phyloP scores from a whole-genome alignment of 2,888 invertebrate genomes.

The Falcaria lacertinaria region DNA sequence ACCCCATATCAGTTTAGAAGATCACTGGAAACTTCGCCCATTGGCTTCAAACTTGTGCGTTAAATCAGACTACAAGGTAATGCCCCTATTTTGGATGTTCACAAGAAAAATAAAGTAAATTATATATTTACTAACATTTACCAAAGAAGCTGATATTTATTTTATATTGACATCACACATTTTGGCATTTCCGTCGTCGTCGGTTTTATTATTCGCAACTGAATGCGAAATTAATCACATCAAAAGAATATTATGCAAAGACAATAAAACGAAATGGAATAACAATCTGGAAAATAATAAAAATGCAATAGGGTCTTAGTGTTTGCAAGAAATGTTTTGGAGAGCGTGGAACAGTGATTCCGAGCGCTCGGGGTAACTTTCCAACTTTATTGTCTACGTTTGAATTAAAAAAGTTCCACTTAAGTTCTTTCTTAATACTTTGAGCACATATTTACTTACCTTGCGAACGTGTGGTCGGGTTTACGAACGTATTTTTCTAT shows the following conservation, averaged over 20 bases:
- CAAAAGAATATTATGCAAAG: too few species aligned
- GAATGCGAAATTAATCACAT: too few species aligned
- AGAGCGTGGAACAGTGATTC: slow-evolving; percentile 32
- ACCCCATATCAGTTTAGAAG: slow-evolving; percentile 43
- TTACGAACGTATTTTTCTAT: too few species aligned
- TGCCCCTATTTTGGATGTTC: slow-evolving; percentile 23
- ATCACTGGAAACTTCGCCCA: slow-evolving; percentile 48
- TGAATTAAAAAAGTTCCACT: slow-evolving; percentile 62
- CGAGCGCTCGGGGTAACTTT: slow-evolving; percentile 38
- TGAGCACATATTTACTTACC: slow-evolving; percentile 31
- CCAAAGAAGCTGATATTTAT: too few species aligned
- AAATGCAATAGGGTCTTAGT: too few species aligned
- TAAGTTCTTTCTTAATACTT: slow-evolving; percentile 30
- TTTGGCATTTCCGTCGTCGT: too few species aligned
- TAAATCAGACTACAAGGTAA: slow-evolving; percentile 46
- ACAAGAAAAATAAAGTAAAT: slow-evolving; percentile 4
- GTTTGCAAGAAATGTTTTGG: slow-evolving; percentile 18
- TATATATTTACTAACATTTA: too few species aligned
- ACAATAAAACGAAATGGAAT: too few species aligned
- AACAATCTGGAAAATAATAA: too few species aligned
- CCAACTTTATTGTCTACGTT: slow-evolving; percentile 54
- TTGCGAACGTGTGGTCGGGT: slow-evolving; percentile 7
- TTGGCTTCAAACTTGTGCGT: slow-evolving; percentile 52
- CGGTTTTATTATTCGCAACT: too few species aligned
- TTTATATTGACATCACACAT: too few species aligned